Evolutionary conservation across 2,113 vertebrate genomes (phyloP).

Genomic region (Cariama cristata): DNA sequence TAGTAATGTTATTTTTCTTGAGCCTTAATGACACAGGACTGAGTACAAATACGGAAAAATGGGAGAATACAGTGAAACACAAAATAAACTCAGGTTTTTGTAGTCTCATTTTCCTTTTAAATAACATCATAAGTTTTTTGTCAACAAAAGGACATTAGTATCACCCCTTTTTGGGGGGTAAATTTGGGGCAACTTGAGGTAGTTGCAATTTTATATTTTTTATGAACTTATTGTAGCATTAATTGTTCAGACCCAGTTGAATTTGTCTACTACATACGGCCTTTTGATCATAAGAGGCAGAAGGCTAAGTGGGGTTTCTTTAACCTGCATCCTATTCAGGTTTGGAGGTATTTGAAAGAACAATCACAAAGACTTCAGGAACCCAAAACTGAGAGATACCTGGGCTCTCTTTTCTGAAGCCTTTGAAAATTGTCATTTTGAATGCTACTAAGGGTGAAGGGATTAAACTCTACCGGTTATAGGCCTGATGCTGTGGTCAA

Average conservation of each 20-base stretch:
- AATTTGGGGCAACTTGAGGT: background rate
- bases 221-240: background rate
- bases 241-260: background rate
- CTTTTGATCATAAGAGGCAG: background rate
- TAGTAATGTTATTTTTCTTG: background rate
- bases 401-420: background rate
- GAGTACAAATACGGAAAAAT: background rate
- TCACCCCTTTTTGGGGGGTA: rapidly evolving
- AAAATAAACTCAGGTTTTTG: background rate
- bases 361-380: background rate
- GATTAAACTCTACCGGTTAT: background rate
- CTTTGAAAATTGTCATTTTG: background rate
- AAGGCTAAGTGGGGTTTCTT: background rate
- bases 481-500: background rate
- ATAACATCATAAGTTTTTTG: background rate
- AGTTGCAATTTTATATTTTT: background rate
- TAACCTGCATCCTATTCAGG: background rate
- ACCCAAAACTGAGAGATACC: background rate
- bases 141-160: background rate
- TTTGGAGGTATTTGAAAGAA: background rate
- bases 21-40: background rate
- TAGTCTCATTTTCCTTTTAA: background rate
- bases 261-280: rapidly evolving
- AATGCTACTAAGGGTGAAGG: background rate
- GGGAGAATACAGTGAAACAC: rapidly evolving